A percentile compares a stretch with the other conserved stretches of the same genome.
These are phyloP conservation scores for Periplaneta americana DNA, from an alignment of 1,140 invertebrate species.

Conservation along the genomic window DNA sequence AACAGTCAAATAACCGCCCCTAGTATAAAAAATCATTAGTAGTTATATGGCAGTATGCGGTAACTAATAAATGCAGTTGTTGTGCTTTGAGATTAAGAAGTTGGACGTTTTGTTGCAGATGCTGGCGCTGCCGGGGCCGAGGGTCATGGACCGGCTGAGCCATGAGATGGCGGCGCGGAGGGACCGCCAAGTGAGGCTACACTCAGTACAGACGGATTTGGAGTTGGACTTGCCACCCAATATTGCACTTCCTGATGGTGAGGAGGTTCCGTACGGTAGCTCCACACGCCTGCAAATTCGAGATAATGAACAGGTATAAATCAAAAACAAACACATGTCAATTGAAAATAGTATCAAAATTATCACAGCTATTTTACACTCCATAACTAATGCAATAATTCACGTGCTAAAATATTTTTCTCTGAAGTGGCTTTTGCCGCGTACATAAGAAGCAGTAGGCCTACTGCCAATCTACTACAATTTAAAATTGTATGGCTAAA, in stretches of 20 bases:
- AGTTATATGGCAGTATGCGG: no score
- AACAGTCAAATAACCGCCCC: no score
- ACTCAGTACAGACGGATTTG: slow-evolving; percentile 54
- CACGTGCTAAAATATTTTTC: no score
- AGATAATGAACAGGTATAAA: slow-evolving; percentile 52
- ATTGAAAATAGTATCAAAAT: no score
- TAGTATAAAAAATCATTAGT: no score
- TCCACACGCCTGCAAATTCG: slow-evolving; percentile 54
- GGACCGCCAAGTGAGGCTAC: slow-evolving; percentile 50
- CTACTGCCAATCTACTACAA: no score
- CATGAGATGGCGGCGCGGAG: slow-evolving; percentile 45
- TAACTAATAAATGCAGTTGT: not conserved
- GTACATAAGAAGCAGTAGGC: no score
- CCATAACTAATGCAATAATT: no score
- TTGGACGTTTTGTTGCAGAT: slow-evolving; percentile 37
- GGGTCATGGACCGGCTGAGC: slow-evolving; percentile 49
- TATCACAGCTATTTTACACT: no score
- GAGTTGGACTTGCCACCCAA: slow-evolving; percentile 59
- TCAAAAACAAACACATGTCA: no score
- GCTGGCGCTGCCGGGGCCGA: slow-evolving; percentile 53
- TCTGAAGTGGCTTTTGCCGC: no score
- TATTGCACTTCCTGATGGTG: slow-evolving; percentile 62
- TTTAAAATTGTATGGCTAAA: no score
- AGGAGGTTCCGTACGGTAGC: slow-evolving; percentile 56
- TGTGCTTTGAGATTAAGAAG: not conserved